Evolutionary conservation across 1,140 invertebrate genomes (phyloP), one percentile per base, ranked within the genome.

Genomic region (Tigriopus japonicus): DNA sequence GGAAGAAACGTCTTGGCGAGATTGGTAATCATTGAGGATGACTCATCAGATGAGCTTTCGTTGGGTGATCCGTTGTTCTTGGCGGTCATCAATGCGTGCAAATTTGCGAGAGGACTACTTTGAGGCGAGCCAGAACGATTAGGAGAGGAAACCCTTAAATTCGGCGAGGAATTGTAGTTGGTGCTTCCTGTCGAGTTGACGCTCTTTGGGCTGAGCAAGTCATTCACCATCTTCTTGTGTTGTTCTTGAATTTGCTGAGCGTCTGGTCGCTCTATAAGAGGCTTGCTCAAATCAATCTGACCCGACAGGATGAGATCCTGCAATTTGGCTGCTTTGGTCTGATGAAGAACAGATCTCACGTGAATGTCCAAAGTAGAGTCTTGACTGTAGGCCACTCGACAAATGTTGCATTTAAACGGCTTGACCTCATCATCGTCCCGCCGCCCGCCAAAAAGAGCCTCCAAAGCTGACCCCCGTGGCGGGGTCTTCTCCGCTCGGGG

Each of bases 361-460:
- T 97, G 92, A 69, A 92, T 93, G 67, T 96, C 91, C 23, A 97
- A 72, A 12, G 88, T 92, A 58, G 87, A 87, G 35, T 85, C 86
- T 72, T 93, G 88, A 42, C 81, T 85, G 69, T 94, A 96, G 0
- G 86, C 82, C 6, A 93, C 87, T 74, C 89, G 89, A 71, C 92
- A 96, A 60, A 95, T 87, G 70, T 95, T 93, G 71, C 91, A 97
- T 67, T 87, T 87, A 73, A 87, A 96, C 6, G 86, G 82, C 69
- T 93, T 94, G 64, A 86, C 85, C 63, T 86, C 81, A 66, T 85
- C 82, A 53, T 84, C 81, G 62, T 77, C 78, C 13, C 40, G 23
- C 24, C 23, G 23, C 12, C 53, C 53, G 1, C 55, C 55, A 14
- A 58, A 41, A 23, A 58, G 55, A 42, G 55, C 55, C 28, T 58